Percentiles rank a stretch among this genome's conserved stretches.
These are phyloP conservation scores for Heliconius melpomene DNA, from an alignment of 1,140 invertebrate genomes.

Conservation along the genomic window DNA sequence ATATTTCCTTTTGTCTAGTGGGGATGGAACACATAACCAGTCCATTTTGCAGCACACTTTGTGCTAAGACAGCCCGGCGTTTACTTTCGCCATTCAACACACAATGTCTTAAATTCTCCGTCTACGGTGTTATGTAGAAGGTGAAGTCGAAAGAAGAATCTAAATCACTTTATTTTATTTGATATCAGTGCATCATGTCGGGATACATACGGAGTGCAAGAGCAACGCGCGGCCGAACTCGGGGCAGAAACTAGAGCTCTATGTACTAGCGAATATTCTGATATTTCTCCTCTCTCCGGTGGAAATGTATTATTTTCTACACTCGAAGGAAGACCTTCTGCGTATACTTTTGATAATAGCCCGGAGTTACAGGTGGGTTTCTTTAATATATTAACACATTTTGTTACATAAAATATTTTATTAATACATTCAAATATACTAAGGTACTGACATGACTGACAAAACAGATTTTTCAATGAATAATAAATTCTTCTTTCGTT, in stretches of 20 bases:
- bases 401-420: not conserved
- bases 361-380: slow-evolving; percentile 89
- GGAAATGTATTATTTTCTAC: slow-evolving; percentile 98
- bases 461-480: too few relatives aligned
- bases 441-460: too few relatives aligned
- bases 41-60: too few relatives aligned
- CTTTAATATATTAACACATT: not conserved
- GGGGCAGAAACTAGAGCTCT: slow-evolving; percentile 93
- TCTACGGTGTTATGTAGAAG: too few relatives aligned
- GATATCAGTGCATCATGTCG: slow-evolving; percentile 90
- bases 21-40: too few relatives aligned
- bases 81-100: too few relatives aligned
- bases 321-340: slow-evolving; percentile 95
- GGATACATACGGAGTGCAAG: slow-evolving; percentile 92
- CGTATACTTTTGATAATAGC: slow-evolving; percentile 94
- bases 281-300: slow-evolving; percentile 97
- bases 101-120: too few relatives aligned
- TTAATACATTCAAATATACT: too few relatives aligned
- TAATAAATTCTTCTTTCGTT: too few relatives aligned
- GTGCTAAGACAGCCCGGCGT: too few relatives aligned
- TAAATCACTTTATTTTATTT: not conserved
- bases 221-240: slow-evolving; percentile 85
- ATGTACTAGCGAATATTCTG: slow-evolving; percentile 97
- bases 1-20: too few relatives aligned
- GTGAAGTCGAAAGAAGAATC: too few relatives aligned